A percentile compares a stretch with the other conserved stretches of the same genome.
Evolutionary conservation across 1,140 invertebrate species (phyloP).

Genomic region (Drosophila azteca): DNA sequence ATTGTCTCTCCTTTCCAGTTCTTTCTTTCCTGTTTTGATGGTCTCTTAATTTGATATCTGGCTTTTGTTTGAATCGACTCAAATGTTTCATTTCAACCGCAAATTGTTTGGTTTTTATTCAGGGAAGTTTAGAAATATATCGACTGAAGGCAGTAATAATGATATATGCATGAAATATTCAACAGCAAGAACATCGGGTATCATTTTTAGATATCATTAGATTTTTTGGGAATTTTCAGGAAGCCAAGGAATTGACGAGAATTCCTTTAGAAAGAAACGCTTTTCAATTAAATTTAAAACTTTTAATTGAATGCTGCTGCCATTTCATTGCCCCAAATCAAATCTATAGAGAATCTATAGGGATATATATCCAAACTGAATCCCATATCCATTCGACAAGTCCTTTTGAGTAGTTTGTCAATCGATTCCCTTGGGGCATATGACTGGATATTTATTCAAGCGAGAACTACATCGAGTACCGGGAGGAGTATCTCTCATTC

Average conservation of each 20-base stretch:
- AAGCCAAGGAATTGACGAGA: too few species aligned
- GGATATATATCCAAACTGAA: conserved; percentile 16
- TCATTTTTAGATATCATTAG: too few species aligned
- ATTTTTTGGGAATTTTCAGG: too few species aligned
- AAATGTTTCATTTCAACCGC: conserved; percentile 17
- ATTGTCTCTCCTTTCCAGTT: conserved; percentile 1
- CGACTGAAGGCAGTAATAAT: neutral
- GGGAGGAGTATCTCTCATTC: too few species aligned
- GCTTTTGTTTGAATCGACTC: conserved; percentile 35
- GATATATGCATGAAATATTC: too few species aligned
- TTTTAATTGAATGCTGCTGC: too few species aligned
- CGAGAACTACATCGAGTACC: conserved; percentile 12
- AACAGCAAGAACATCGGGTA: too few species aligned
- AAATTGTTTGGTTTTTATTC: conserved; percentile 11
- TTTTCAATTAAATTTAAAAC: too few species aligned
- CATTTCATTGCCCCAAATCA: too few species aligned
- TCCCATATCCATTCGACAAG: neutral
- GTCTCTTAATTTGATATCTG: conserved; percentile 42
- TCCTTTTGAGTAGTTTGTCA: neutral
- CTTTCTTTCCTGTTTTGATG: neutral
- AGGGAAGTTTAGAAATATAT: conserved; percentile 11
- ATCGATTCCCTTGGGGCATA: conserved; percentile 16
- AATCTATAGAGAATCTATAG: too few species aligned
- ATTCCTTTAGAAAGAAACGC: too few species aligned
- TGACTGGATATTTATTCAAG: conserved; percentile 39